A percentile compares a stretch with the other conserved stretches of the same genome.
Evolutionary conservation across 2,113 vertebrate genomes (phyloP).

Genomic region (Chrysemys picta): DNA sequence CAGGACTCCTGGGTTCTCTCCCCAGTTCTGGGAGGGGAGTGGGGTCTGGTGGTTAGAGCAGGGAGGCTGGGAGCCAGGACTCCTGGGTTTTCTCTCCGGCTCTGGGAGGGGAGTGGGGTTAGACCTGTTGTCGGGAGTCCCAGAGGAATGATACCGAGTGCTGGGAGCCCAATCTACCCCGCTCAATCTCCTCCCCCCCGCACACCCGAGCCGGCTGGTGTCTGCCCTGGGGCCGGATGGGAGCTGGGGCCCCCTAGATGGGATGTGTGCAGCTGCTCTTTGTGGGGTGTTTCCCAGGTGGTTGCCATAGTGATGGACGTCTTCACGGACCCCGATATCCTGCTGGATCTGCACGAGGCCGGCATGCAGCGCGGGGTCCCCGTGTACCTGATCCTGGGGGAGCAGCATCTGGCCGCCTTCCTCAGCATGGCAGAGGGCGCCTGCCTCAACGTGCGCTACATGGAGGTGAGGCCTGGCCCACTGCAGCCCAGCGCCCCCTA

Average conservation of each 20-base stretch:
- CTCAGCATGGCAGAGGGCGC: constrained; percentile 65
- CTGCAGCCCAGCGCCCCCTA: neutral
- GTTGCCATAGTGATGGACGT: constrained; percentile 88
- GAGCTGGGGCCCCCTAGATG: neutral
- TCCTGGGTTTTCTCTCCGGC: neutral
- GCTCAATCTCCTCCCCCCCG: no score
- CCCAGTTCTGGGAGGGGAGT: no score
- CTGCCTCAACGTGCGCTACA: constrained; percentile 67
- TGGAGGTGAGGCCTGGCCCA: constrained; percentile 46
- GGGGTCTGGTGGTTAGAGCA: neutral
- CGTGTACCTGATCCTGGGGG: constrained; percentile 88
- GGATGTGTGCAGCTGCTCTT: neutral
- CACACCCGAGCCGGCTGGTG: neutral
- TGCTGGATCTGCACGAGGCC: constrained; percentile 78
- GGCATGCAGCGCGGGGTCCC: constrained; percentile 81
- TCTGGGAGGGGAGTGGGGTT: no score
- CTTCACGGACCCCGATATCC: constrained; percentile 85
- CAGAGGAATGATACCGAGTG: neutral
- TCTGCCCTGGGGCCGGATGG: neutral
- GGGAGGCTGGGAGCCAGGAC: neutral
- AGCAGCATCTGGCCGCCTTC: constrained; percentile 63
- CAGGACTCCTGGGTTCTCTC: fast-evolving
- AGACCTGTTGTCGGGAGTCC: neutral
- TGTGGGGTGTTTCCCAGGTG: constrained; percentile 73
- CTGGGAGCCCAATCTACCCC: neutral